Conservation (phyloP, 2,888 invertebrate genomes). For the Cantharis nigra region DNA sequence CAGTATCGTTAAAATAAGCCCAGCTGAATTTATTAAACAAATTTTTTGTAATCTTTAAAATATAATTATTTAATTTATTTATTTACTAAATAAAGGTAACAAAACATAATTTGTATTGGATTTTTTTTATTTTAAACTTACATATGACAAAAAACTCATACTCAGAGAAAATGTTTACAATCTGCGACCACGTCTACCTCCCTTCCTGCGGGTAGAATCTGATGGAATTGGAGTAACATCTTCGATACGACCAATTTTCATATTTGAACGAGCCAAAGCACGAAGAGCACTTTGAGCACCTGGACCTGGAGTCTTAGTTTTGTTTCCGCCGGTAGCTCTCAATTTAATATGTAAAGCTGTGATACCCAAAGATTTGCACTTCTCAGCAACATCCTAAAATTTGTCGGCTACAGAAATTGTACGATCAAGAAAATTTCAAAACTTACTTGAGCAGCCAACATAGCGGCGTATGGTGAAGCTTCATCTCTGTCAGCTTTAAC, state of each 20-base stretch:
- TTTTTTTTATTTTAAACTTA: not conserved
- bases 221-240: constrained; percentile 99
- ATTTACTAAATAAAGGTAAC: not conserved
- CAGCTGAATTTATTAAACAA: not conserved
- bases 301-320: constrained; percentile 97
- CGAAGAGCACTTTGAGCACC: constrained; percentile 98
- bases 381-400: constrained; percentile 94
- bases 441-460: constrained; percentile 97
- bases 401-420: constrained; percentile 7
- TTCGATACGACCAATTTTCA: constrained; percentile 99
- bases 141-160: constrained; percentile 1
- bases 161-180: constrained; percentile 67
- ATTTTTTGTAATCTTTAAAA: not conserved
- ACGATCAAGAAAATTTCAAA: not conserved
- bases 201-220: constrained; percentile 99
- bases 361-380: constrained; percentile 95
- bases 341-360: constrained; percentile 98
- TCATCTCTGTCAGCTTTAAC: constrained; percentile 99
- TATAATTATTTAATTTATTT: not conserved
- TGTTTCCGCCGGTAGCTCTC: constrained; percentile 97
- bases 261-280: constrained; percentile 96
- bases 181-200: constrained; percentile 98
- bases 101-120: not conserved
- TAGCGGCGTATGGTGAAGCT: constrained; percentile 99
- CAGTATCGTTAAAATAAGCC: not conserved